Evolutionary conservation across 1,140 invertebrate species (phyloP), one percentile per base, ranked within the genome.

Genomic region (Zaprionus vittiger): DNA sequence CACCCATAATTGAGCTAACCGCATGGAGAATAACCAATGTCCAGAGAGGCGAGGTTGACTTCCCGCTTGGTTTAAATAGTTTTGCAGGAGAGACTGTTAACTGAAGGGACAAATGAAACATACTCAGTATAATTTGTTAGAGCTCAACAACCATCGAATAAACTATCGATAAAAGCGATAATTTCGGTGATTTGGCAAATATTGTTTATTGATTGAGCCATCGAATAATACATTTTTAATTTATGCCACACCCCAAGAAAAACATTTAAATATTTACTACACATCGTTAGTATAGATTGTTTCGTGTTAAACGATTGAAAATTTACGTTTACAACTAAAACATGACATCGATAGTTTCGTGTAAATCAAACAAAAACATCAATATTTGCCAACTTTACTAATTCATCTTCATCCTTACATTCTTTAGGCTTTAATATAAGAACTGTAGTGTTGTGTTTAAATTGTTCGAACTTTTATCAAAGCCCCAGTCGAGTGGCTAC

Each of bases 1-100:
- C 47, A 77, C 49, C 22, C 61, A 83, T 81, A 83, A 81, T 77
- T 73, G 77, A 80, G 78, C 15, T 28, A 60, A 55, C 65, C 24
- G 52, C 56, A 70, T 26, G 72, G 61, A 54, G 47, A 37, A 56
- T 44, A 49, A 60, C 15, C 31, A 52, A 52, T 24, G 44, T 24
- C 20, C 54, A 44, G n/a, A n/a, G 41, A 44, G n/a, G 26, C 37
- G 26, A 54, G 37, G 38, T 55, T 20, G 11, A 34, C 34, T 34
- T 31, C 12, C 44, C 31, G 26, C 9, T 55, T 61, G 55, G n/a
- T 47, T 47, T 17, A 3, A 7, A 47, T 44, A 17, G 9, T n/a
- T 17, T 20, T 41, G 6, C 17, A 54, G 11, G 22, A 7, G 26
- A 17, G 24, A 24, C 24, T 26, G n/a, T 44, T 20, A 12, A n/a